These are phyloP conservation scores for Chlamydotis undulata DNA, from an alignment of 2,113 vertebrate species.

Conservation along the genomic window DNA sequence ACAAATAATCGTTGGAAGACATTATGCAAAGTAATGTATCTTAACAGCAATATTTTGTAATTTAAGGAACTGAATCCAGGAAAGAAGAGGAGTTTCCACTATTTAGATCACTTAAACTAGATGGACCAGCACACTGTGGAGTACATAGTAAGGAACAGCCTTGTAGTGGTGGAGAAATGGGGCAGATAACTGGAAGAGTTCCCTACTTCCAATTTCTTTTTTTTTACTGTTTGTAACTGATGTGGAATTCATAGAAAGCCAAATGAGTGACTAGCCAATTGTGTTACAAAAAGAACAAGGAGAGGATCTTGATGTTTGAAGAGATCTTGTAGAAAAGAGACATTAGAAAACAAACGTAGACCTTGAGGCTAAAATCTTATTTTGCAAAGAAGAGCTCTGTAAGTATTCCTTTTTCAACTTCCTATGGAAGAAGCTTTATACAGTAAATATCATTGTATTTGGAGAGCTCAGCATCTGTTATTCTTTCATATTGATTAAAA, in stretches of 20 bases:
- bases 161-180: background rate
- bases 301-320: background rate
- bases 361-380: background rate
- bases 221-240: accelerated
- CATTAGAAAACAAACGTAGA: background rate
- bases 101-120: background rate
- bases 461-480: constrained; percentile 20
- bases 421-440: background rate
- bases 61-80: background rate
- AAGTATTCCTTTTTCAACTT: background rate
- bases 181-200: background rate
- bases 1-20: background rate
- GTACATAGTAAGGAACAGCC: background rate
- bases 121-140: background rate
- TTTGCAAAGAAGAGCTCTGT: background rate
- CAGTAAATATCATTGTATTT: constrained; percentile 26
- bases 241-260: background rate
- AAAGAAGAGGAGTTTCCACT: background rate
- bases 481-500: constrained; percentile 56
- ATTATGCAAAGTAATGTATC: background rate
- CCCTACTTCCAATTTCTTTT: background rate
- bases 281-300: background rate
- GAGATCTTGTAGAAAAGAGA: background rate
- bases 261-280: background rate
- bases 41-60: background rate